phyloP scores from a whole-genome alignment of 64 coral and sea anemone species.

The Montipora cactus region DNA sequence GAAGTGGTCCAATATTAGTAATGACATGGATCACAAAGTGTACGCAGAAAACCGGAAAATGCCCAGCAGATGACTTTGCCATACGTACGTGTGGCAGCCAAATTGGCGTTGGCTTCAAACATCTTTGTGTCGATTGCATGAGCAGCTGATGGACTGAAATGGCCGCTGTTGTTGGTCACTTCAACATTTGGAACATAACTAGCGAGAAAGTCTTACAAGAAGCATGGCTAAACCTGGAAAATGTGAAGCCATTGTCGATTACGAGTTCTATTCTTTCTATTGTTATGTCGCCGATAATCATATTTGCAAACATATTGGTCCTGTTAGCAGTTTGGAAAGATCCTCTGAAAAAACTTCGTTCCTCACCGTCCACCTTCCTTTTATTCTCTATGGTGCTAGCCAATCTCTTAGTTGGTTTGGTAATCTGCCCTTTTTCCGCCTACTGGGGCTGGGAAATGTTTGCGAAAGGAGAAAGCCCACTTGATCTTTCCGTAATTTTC shows the following conservation, averaged over 20 bases:
- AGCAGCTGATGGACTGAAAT: not conserved
- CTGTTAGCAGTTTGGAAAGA: slow-evolving; percentile 65
- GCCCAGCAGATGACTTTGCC: too few species aligned
- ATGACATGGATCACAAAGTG: too few species aligned
- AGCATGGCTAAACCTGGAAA: not conserved
- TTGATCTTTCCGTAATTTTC: not conserved
- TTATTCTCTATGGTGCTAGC: slow-evolving; percentile 33
- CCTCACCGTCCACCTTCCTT: slow-evolving; percentile 44
- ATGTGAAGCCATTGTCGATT: not conserved
- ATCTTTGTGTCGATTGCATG: not conserved
- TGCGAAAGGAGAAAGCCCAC: not conserved
- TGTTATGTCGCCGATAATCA: slow-evolving; percentile 4
- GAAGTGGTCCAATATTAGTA: too few species aligned
- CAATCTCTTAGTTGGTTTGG: slow-evolving; percentile 50
- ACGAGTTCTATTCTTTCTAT: not conserved
- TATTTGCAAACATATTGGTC: slow-evolving; percentile 37
- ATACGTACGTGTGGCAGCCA: too few species aligned
- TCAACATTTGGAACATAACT: slow-evolving; percentile 14
- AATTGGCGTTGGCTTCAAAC: too few species aligned
- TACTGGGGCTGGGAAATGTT: slow-evolving; percentile 9
- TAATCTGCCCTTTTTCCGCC: not conserved
- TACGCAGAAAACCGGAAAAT: too few species aligned
- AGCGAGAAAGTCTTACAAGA: not conserved
- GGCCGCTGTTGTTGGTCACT: not conserved
- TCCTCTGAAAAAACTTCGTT: slow-evolving; percentile 51